These are phyloP conservation scores for Clitarchus hookeri DNA, from an alignment of 2,888 invertebrate species.

Conservation along the genomic window DNA sequence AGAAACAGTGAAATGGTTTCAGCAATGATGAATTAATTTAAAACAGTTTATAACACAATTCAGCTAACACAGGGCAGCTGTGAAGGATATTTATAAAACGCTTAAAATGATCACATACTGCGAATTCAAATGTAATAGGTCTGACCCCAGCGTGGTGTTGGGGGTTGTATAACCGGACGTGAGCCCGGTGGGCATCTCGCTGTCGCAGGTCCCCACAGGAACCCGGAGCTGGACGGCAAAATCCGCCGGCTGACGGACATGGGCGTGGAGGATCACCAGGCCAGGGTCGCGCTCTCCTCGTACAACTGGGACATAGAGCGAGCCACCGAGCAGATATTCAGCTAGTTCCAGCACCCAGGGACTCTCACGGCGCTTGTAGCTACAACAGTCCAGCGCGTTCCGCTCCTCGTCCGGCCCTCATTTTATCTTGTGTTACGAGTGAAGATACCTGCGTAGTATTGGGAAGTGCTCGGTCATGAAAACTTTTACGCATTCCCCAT, in stretches of 20 bases:
- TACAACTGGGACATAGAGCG: constrained; percentile 91
- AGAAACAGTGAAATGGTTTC: too few species aligned
- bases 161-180: neutral
- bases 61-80: too few species aligned
- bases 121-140: neutral
- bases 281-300: constrained; percentile 87
- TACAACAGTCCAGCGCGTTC: too few species aligned
- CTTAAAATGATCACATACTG: too few species aligned
- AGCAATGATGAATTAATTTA: too few species aligned
- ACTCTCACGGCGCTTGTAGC: too few species aligned
- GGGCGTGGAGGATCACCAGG: constrained; percentile 91
- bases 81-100: too few species aligned
- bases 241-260: constrained; percentile 88
- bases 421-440: too few species aligned
- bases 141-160: neutral
- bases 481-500: neutral
- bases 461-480: neutral
- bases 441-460: neutral
- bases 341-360: constrained; percentile 60
- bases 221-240: constrained; percentile 83
- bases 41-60: too few species aligned
- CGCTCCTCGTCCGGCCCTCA: too few species aligned
- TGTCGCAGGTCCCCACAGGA: constrained; percentile 69
- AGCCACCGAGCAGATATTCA: constrained; percentile 87
- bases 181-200: neutral